Evolutionary conservation across 2,113 vertebrate species (phyloP), one percentile per base, ranked within the genome.

Genomic region (Mesocricetus auratus): DNA sequence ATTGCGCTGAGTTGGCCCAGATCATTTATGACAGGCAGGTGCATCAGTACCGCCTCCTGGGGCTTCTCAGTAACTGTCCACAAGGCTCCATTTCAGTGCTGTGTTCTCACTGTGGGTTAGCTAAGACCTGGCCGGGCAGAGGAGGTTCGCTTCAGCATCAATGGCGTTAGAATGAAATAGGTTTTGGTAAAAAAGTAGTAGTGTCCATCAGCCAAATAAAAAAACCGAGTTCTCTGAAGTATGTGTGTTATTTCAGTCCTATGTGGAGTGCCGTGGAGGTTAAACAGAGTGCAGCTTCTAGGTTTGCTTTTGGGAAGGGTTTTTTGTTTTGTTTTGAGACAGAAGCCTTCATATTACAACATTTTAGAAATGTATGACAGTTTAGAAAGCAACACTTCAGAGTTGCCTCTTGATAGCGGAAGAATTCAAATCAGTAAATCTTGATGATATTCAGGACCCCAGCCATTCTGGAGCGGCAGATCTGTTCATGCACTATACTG

Each of bases 1-100:
- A 77, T 53, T 1, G 0, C 58, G 36, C 58, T 77, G 93, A 78
- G 33, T 78, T 94, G 86, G 89, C 91, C 7, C 0, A 13, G 60
- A 42, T 82, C 74, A 82, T 91, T 95, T 69, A 90, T 85, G 89
- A 69, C 45, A 45, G 86, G 96, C 96, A 96, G 97, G 96, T 96
- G 96, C 24, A 8, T 95, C 94, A 96, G 94, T 96, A 97, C 89
- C 69, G 83, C 91, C 91, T 90, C 36, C 53, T 45, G 79, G 86
- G 94, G 90, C 39, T 95, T 97, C 95, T 96, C 69, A 3, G 91
- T 89, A 86, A 91, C 96, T 74, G 89, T 86, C 91, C 53, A 71
- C 89, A 86, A 87, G 96, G 85, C 94, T 97, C 81, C 78, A 91
- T 94, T 94, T 94, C 94, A 96, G 45, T 33, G 89, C 73, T 94